A percentile compares a stretch with the other conserved stretches of the same genome.
Evolutionary conservation across 2,888 invertebrate species (phyloP).

Genomic region (Malthinus seriepunctatus): DNA sequence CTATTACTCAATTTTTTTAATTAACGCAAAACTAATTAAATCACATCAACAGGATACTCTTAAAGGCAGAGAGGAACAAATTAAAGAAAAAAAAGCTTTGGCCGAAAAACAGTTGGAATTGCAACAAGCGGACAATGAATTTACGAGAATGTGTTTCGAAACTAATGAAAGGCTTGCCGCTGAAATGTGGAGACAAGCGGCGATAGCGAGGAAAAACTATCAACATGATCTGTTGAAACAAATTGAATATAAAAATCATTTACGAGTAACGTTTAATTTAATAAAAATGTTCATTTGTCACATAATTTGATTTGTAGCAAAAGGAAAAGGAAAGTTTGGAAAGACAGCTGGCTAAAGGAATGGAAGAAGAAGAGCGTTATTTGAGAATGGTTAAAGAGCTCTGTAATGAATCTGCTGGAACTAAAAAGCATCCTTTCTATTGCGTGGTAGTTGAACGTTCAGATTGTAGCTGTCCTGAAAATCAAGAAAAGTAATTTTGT

Average conservation of each 20-base stretch:
- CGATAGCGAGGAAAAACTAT: constrained; percentile 43
- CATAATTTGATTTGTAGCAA: constrained; percentile 37
- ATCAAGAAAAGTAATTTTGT: constrained; percentile 8
- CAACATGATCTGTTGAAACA: constrained; percentile 50
- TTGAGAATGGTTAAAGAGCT: constrained; percentile 43
- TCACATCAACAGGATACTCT: constrained; percentile 42
- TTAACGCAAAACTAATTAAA: no score
- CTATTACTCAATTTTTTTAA: no score
- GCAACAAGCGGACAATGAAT: constrained; percentile 49
- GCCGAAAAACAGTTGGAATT: constrained; percentile 42
- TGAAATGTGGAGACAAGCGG: constrained; percentile 44
- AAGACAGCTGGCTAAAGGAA: constrained; percentile 43
- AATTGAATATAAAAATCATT: constrained; percentile 48
- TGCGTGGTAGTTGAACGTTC: constrained; percentile 41
- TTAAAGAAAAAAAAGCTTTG: constrained; percentile 42
- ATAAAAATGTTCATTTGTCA: neutral
- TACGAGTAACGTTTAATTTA: constrained; percentile 42
- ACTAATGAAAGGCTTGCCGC: constrained; percentile 46
- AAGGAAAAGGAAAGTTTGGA: constrained; percentile 46
- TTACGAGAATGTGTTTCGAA: constrained; percentile 43
- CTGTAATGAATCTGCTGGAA: constrained; percentile 33
- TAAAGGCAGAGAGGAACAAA: constrained; percentile 47
- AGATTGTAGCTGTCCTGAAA: constrained; percentile 43
- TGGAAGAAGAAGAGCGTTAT: constrained; percentile 47
- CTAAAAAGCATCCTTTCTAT: constrained; percentile 48